Evolutionary conservation across 92 coral and sea anemone species (phyloP), one percentile per base, ranked within the genome.

Genomic region (Epizoanthus fatuus): DNA sequence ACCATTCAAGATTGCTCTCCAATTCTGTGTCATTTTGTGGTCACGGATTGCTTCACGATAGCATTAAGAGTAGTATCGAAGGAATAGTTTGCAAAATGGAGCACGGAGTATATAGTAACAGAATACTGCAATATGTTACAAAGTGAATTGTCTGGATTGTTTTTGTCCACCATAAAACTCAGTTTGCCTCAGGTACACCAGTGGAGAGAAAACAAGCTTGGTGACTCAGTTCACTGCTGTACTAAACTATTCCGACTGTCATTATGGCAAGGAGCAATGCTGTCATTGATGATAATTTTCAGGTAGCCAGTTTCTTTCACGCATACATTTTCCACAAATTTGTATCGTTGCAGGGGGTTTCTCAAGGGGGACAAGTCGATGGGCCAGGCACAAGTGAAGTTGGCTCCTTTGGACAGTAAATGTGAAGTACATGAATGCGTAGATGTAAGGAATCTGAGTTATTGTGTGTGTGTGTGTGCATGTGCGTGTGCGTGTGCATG

Each of bases 291-390:
- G 32, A 40, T 40, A 40, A 2, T 40, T 45, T 3, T 5, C 8
- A 45, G 51, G 51, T 45, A 5, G 51, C 8, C 9, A 47, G 13
- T 47, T 47, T 47, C 53, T 47, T 47, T 47, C 13, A 47, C 53
- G 8, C 53, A 0, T 17, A 57, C 45, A 80, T 10, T 14, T 80
- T 66, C 16, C 1, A 35, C 7, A 14, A 12, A 5, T 80, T 55
- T 71, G 56, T 42, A 1, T 8, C 49, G 10, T 67, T 60, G 15
- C 69, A 96, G 99, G 81, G 98, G 98, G 22, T 95, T 97, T 72
- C 84, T 97, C 13, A 97, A 97, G 79, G 99, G 98, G 25, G 99
- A 97, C 92, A 97, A 97, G 81, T 75, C 99, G 11, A 74, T 97
- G 37, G 99, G 97, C 37, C 99, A 97, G 72, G 95, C 98, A 1